phyloP scores from a whole-genome alignment of 2,888 invertebrate species.

The Sinotaia quadrata region DNA sequence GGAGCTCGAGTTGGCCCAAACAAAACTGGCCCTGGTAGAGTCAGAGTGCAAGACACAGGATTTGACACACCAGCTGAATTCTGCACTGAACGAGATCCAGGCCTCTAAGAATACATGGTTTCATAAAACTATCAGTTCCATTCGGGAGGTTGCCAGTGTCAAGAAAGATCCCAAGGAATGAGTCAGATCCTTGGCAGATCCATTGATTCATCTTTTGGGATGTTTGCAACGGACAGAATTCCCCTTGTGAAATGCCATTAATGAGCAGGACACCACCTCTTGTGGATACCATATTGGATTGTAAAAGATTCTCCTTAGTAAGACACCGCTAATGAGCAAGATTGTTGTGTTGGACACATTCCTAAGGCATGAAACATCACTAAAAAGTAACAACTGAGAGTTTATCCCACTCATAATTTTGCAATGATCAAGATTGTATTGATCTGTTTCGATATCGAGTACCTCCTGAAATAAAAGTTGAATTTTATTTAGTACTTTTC shows the following conservation, averaged over 20 bases:
- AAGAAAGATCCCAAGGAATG: slow-evolving; percentile 56
- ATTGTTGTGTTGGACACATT: too few relatives aligned
- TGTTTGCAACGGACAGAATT: neutral
- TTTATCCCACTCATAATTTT: too few relatives aligned
- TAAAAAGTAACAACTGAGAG: too few relatives aligned
- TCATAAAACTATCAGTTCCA: slow-evolving; percentile 86
- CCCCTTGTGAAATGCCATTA: neutral
- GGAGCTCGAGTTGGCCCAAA: slow-evolving; percentile 95
- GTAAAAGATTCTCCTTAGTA: too few relatives aligned
- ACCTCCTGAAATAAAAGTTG: too few relatives aligned
- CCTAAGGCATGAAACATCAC: too few relatives aligned
- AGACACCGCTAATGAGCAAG: too few relatives aligned
- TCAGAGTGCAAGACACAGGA: slow-evolving; percentile 95
- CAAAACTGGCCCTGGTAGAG: slow-evolving; percentile 96
- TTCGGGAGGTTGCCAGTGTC: slow-evolving; percentile 74
- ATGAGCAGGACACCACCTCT: neutral
- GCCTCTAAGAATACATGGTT: slow-evolving; percentile 86
- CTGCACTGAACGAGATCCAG: slow-evolving; percentile 85
- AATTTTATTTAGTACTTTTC: too few relatives aligned
- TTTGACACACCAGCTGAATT: slow-evolving; percentile 89
- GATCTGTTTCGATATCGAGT: too few relatives aligned
- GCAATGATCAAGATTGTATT: too few relatives aligned
- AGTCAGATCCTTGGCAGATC: neutral
- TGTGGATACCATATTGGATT: neutral
- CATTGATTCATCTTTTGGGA: too few relatives aligned